phyloP scores from a whole-genome alignment of 2,113 vertebrate species.

The Felis chaus region DNA sequence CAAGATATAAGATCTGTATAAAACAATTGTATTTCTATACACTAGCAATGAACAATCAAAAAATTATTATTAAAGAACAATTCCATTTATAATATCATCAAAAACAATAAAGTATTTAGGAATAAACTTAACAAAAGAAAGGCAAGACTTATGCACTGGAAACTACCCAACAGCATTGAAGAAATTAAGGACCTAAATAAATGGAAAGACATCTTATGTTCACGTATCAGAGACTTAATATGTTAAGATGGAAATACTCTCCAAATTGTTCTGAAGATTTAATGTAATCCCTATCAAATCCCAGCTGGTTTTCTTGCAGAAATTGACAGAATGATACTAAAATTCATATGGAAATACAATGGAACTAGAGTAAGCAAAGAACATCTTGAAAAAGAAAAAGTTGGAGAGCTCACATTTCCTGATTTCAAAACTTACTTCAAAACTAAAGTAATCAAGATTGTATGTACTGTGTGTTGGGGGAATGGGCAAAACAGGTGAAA shows the following conservation, averaged over 20 bases:
- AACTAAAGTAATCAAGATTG: not conserved
- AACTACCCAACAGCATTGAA: constrained; percentile 5
- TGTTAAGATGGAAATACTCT: constrained; percentile 3
- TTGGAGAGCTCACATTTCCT: not conserved
- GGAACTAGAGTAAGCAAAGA: not conserved
- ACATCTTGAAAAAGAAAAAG: not conserved
- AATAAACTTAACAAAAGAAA: constrained; percentile 4
- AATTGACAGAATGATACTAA: not conserved
- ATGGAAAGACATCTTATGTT: constrained; percentile 20
- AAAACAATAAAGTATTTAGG: constrained; percentile 28
- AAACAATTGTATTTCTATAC: constrained; percentile 24
- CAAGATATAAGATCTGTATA: not conserved
- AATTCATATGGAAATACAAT: not conserved
- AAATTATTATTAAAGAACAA: constrained; percentile 47
- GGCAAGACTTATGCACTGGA: not conserved
- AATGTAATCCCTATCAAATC: constrained; percentile 41
- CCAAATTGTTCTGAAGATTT: constrained; percentile 35
- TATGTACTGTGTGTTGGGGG: not conserved
- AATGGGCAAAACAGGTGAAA: not conserved
- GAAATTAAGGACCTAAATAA: constrained; percentile 1
- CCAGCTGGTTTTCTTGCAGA: not conserved
- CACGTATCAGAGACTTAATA: constrained; percentile 34
- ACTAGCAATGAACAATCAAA: constrained; percentile 31
- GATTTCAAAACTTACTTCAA: constrained; percentile 23
- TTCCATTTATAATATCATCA: not conserved